These are phyloP conservation scores for Napeogenes sylphis DNA, from an alignment of 2,888 invertebrate species.

Conservation along the genomic window DNA sequence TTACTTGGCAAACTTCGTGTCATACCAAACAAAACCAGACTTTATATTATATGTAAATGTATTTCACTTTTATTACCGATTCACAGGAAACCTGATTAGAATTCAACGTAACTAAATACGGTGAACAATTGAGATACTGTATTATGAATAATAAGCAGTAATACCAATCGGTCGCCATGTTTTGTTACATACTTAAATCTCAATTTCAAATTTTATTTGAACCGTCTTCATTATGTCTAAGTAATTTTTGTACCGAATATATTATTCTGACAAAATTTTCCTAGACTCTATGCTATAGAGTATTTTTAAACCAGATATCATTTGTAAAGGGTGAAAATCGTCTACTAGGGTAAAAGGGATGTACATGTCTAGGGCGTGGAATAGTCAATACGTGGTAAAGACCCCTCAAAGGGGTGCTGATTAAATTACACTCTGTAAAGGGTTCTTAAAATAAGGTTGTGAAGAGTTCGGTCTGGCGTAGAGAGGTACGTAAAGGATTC, in stretches of 20 bases:
- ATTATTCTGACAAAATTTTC: too few species aligned
- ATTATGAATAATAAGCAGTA: constrained; percentile 22
- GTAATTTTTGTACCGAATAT: too few species aligned
- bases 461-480: constrained; percentile 1
- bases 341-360: not conserved
- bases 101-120: constrained; percentile 24
- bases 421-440: not conserved
- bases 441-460: constrained; percentile 4
- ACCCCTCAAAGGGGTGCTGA: constrained; percentile 2
- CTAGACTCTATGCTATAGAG: too few species aligned
- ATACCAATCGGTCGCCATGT: constrained; percentile 7
- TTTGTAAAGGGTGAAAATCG: not conserved
- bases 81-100: constrained; percentile 13
- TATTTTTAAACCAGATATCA: too few species aligned
- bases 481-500: not conserved
- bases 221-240: too few species aligned
- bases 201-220: not conserved
- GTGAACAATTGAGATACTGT: constrained; percentile 21
- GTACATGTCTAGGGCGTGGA: constrained; percentile 5
- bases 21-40: too few species aligned
- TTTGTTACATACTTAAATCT: constrained; percentile 1
- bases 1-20: too few species aligned
- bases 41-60: too few species aligned
- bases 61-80: not conserved
- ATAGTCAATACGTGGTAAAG: constrained; percentile 1